Conservation (phyloP, 1,140 invertebrate species). For the Uloborus diversus region DNA sequence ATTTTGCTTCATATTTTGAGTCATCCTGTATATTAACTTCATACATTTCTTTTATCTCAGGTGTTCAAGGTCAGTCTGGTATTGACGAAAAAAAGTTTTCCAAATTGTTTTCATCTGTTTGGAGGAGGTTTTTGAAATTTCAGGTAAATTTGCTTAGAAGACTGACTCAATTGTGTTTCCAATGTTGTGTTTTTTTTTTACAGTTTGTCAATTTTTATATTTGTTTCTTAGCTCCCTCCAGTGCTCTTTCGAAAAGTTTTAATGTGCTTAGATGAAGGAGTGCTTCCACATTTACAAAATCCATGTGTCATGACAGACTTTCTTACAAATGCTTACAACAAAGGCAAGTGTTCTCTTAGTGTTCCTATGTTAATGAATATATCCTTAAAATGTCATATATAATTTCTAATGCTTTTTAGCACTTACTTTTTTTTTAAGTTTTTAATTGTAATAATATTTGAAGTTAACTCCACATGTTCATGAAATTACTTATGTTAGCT, state of each 20-base stretch:
- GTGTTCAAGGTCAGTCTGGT: slow-evolving; percentile 14
- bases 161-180: not conserved
- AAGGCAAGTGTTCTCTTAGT: slow-evolving; percentile 68
- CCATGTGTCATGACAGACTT: slow-evolving; percentile 91
- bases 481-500: no score
- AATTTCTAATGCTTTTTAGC: no score
- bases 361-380: no score
- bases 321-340: slow-evolving; percentile 86
- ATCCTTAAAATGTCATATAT: no score
- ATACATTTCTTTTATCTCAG: slow-evolving; percentile 24
- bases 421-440: no score
- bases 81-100: slow-evolving; percentile 58
- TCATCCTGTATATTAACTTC: no score
- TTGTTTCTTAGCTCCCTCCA: slow-evolving; percentile 67
- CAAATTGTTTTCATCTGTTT: slow-evolving; percentile 67
- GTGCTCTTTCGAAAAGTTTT: slow-evolving; percentile 80
- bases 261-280: slow-evolving; percentile 80
- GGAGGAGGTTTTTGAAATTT: slow-evolving; percentile 76
- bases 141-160: slow-evolving; percentile 63
- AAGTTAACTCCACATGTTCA: no score
- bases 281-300: slow-evolving; percentile 81
- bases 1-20: no score
- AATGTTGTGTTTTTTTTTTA: not conserved
- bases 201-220: not conserved
- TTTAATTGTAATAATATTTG: no score